phyloP scores from a whole-genome alignment of 2,888 invertebrate genomes.

The Chrysolina haemoptera region DNA sequence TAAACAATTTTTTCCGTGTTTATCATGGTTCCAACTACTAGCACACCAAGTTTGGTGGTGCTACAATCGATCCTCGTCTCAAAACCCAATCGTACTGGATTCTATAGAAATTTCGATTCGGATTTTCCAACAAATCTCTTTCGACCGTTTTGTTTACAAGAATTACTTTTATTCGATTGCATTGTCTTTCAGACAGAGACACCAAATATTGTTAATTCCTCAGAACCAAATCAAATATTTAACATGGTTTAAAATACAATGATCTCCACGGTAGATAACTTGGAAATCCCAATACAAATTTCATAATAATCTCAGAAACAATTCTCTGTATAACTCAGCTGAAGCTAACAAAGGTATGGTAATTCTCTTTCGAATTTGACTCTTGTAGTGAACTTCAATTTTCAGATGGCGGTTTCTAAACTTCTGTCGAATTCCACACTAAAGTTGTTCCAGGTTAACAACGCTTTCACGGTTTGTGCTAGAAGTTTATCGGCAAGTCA shows the following conservation, averaged over 20 bases:
- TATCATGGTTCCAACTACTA: too few species aligned
- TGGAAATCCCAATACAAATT: not conserved
- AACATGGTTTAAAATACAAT: not conserved
- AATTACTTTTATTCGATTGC: too few species aligned
- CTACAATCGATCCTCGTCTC: too few species aligned
- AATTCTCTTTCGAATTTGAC: not conserved
- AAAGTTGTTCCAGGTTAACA: slow-evolving; percentile 18
- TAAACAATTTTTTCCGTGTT: too few species aligned
- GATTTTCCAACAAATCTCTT: too few species aligned
- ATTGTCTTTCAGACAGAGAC: not conserved
- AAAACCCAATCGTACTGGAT: too few species aligned
- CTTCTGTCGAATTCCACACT: not conserved
- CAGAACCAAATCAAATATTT: not conserved
- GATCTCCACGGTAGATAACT: not conserved
- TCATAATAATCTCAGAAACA: not conserved
- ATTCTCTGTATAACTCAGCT: not conserved
- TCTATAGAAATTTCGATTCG: too few species aligned
- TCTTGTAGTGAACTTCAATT: not conserved
- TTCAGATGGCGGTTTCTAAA: slow-evolving; percentile 9
- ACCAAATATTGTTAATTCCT: not conserved
- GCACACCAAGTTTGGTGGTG: too few species aligned
- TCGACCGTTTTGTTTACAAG: too few species aligned
- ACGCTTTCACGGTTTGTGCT: not conserved
- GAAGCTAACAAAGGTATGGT: not conserved
- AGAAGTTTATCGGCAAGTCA: slow-evolving; percentile 17